Percentiles rank a stretch among this genome's conserved stretches.
Evolutionary conservation across 2,113 vertebrate species (phyloP).

Genomic region (Tragelaphus buxtoni): DNA sequence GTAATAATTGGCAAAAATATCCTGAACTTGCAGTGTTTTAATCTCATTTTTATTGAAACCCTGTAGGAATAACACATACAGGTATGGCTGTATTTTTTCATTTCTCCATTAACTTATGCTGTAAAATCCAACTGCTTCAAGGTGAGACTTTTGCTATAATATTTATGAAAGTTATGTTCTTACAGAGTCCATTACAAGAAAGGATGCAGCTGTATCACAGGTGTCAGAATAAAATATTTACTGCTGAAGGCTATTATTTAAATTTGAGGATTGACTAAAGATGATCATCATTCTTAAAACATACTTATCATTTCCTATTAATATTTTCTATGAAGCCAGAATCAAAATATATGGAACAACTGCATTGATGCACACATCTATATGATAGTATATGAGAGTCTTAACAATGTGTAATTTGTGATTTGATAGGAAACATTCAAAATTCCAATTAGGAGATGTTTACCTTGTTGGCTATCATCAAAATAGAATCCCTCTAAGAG

Average conservation of each 20-base stretch:
- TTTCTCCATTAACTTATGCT: slow-evolving; percentile 51
- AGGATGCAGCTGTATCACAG: slow-evolving; percentile 48
- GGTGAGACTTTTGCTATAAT: slow-evolving; percentile 60
- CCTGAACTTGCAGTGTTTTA: slow-evolving; percentile 9
- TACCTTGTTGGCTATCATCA: neutral
- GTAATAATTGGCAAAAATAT: slow-evolving; percentile 9
- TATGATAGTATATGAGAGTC: neutral
- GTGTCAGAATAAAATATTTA: slow-evolving; percentile 43
- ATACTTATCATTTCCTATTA: neutral
- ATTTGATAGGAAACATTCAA: neutral
- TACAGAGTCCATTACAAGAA: slow-evolving; percentile 62
- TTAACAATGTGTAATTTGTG: neutral
- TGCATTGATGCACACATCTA: neutral
- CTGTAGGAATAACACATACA: slow-evolving; percentile 10
- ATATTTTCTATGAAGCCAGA: neutral
- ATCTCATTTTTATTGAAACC: slow-evolving; percentile 23
- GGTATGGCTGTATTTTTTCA: neutral
- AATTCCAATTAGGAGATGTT: neutral
- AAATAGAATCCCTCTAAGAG: neutral
- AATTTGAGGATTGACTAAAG: neutral
- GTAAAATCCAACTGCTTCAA: slow-evolving; percentile 60
- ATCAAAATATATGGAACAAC: neutral
- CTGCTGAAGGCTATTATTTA: neutral
- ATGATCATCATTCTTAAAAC: neutral
- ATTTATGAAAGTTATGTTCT: slow-evolving; percentile 70